Percentiles rank a stretch among this genome's conserved stretches.
phyloP scores from a whole-genome alignment of 1,140 invertebrate genomes.

The Tribolium madens region DNA sequence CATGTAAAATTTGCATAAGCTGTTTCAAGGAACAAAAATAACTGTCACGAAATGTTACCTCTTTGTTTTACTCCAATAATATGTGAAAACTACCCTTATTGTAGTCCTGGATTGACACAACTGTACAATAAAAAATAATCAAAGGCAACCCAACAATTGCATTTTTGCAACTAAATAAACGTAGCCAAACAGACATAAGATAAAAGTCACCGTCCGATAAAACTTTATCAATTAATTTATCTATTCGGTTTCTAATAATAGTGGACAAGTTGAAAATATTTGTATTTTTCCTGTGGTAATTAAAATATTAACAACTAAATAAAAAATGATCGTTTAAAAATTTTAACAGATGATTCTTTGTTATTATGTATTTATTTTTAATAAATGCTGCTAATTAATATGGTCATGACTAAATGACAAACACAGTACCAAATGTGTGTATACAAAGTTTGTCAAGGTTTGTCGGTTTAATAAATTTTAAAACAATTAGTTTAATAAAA shows the following conservation, averaged over 20 bases:
- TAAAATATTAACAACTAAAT: not conserved
- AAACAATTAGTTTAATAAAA: not conserved
- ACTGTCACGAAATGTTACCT: not conserved
- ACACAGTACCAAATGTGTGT: not conserved
- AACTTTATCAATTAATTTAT: not conserved
- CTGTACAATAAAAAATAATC: too few species aligned
- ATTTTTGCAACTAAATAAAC: not conserved
- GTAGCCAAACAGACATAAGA: not conserved
- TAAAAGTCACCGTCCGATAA: not conserved
- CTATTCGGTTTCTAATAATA: not conserved
- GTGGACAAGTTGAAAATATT: not conserved
- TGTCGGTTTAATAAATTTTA: not conserved
- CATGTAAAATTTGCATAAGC: too few species aligned
- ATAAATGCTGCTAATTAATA: not conserved
- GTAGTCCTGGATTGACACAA: too few species aligned
- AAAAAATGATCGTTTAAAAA: too few species aligned
- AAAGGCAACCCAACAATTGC: too few species aligned
- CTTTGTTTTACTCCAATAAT: not conserved
- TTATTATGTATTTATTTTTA: not conserved
- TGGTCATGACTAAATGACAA: not conserved
- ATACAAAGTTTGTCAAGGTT: not conserved
- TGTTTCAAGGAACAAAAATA: not conserved
- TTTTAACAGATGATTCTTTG: not conserved
- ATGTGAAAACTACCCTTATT: not conserved
- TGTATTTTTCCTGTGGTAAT: not conserved